Evolutionary conservation across 2,113 vertebrate genomes (phyloP).

Genomic region (Ranitomeya imitator): DNA sequence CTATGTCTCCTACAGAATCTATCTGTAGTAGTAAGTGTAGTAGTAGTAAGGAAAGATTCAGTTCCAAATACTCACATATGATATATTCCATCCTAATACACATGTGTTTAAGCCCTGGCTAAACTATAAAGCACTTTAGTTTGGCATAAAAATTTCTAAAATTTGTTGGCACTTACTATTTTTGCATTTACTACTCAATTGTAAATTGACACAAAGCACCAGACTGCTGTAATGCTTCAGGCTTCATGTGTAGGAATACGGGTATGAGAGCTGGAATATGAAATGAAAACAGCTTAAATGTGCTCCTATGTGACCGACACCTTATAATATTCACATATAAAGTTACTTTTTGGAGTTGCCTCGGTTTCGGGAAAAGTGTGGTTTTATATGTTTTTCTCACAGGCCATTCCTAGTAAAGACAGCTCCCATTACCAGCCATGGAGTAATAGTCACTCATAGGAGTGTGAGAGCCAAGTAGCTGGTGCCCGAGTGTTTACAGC

Average conservation of each 20-base stretch:
- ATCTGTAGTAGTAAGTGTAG: not conserved
- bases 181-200: constrained; percentile 4
- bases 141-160: not conserved
- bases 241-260: not conserved
- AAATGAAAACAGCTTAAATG: constrained; percentile 26
- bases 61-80: not conserved
- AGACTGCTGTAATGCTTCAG: constrained; percentile 2
- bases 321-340: constrained; percentile 34
- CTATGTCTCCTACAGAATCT: not conserved
- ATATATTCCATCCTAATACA: not conserved
- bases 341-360: constrained; percentile 15
- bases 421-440: constrained; percentile 21
- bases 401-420: not conserved
- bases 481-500: constrained; percentile 4
- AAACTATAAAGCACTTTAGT: not conserved
- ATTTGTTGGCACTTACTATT: constrained; percentile 6
- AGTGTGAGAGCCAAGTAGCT: not conserved
- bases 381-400: constrained; percentile 15
- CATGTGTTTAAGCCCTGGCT: not conserved
- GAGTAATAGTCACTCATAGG: not conserved
- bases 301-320: constrained; percentile 14
- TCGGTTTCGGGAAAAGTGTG: constrained; percentile 1
- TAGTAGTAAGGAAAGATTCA: not conserved
- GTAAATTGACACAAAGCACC: not conserved
- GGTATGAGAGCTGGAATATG: not conserved